A percentile compares a stretch with the other conserved stretches of the same genome.
Conservation (phyloP, 2,888 invertebrate genomes). For the Nemurella pictetii region DNA sequence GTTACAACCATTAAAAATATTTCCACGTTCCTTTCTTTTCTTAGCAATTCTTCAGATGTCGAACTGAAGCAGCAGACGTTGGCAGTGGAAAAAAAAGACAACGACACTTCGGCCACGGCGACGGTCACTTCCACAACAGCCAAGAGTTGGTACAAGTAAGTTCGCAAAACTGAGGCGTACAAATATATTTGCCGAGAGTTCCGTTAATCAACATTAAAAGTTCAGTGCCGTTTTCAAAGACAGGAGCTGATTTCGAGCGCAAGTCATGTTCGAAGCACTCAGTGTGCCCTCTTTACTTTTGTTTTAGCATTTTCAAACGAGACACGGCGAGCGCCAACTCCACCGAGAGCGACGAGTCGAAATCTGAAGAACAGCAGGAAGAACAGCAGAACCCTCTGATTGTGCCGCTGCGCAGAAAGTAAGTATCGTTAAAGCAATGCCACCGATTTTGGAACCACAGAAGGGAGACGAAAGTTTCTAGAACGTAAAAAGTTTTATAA, state of each 20-base stretch:
- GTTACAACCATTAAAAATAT: no score
- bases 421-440: neutral
- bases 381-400: slow-evolving; percentile 4
- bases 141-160: neutral
- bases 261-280: neutral
- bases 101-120: neutral
- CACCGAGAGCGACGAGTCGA: slow-evolving; percentile 7
- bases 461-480: no score
- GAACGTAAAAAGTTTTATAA: no score
- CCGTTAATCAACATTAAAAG: neutral
- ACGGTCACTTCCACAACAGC: neutral
- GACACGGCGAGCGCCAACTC: neutral
- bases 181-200: no score
- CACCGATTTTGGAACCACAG: neutral
- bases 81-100: neutral
- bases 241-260: neutral
- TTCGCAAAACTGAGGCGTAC: neutral
- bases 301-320: neutral
- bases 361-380: neutral
- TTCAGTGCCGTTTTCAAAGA: neutral
- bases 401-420: neutral
- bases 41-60: neutral
- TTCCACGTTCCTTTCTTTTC: no score
- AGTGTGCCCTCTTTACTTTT: neutral
- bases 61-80: neutral